A percentile compares a stretch with the other conserved stretches of the same genome.
phyloP scores from a whole-genome alignment of 2,888 invertebrate genomes.

The Nezara viridula region DNA sequence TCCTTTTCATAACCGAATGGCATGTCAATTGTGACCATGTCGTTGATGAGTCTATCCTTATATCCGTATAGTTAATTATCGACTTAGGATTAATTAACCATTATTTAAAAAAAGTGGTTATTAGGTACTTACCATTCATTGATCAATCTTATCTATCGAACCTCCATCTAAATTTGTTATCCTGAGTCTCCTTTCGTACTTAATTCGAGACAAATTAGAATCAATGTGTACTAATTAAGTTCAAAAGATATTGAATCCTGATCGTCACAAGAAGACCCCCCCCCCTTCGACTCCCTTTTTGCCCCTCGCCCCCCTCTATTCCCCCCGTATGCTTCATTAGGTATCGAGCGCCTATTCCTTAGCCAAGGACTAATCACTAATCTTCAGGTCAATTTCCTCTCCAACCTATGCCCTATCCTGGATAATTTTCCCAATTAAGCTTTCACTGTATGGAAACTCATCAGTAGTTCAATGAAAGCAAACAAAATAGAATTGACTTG shows the following conservation, averaged over 20 bases:
- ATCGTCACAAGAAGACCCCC: not conserved
- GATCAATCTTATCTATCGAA: no score
- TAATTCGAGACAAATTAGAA: not conserved
- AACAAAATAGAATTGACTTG: no score
- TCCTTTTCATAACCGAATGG: no score
- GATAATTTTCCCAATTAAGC: not conserved
- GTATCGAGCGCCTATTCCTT: not conserved
- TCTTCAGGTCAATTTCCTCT: conserved; percentile 39
- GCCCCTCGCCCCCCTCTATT: not conserved
- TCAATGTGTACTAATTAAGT: not conserved
- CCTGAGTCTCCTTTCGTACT: not conserved
- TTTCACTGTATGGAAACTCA: not conserved
- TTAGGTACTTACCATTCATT: no score
- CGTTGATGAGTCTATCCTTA: no score
- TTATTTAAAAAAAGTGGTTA: no score
- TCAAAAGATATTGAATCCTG: not conserved
- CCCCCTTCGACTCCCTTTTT: not conserved
- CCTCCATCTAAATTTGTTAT: not conserved
- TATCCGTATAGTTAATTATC: no score
- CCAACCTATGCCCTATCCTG: not conserved
- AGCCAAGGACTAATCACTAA: not conserved
- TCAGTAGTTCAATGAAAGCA: not conserved
- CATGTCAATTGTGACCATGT: no score
- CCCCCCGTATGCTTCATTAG: not conserved
- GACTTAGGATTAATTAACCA: no score